These are phyloP conservation scores for Leptopilina boulardi DNA, from an alignment of 1,140 invertebrate genomes.

Conservation along the genomic window DNA sequence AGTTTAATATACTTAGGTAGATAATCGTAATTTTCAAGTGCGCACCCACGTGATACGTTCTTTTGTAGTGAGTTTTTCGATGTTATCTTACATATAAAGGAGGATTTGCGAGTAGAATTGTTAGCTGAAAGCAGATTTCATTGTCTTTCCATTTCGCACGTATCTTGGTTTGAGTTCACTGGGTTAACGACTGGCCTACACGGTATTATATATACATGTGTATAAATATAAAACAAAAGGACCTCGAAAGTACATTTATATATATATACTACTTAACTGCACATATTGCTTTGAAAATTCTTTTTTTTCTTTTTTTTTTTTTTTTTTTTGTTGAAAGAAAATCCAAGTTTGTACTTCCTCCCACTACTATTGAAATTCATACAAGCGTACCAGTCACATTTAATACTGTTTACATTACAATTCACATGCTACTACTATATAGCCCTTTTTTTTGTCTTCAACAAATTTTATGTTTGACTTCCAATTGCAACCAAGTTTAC, in stretches of 20 bases:
- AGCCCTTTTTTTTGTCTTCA: background rate
- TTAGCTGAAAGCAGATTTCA: slow-evolving; percentile 26
- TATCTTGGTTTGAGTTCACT: slow-evolving; percentile 26
- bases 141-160: slow-evolving; percentile 26
- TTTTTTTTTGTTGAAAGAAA: background rate
- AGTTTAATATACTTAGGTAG: background rate
- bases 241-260: background rate
- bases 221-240: no score
- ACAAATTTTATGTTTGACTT: slow-evolving; percentile 30
- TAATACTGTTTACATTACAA: slow-evolving; percentile 29
- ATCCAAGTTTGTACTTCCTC: background rate
- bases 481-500: background rate
- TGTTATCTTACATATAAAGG: slow-evolving; percentile 27
- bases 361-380: slow-evolving; percentile 7
- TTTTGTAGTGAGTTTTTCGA: slow-evolving; percentile 11
- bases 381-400: background rate
- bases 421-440: slow-evolving; percentile 33
- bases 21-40: slow-evolving; percentile 17
- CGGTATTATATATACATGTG: no score
- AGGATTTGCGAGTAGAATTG: slow-evolving; percentile 32
- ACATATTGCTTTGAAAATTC: background rate
- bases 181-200: slow-evolving; percentile 27
- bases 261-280: no score
- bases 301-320: background rate
- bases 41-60: slow-evolving; percentile 11